These are phyloP conservation scores for Watsonalla cultraria DNA, from an alignment of 2,888 invertebrate species.

Conservation along the genomic window DNA sequence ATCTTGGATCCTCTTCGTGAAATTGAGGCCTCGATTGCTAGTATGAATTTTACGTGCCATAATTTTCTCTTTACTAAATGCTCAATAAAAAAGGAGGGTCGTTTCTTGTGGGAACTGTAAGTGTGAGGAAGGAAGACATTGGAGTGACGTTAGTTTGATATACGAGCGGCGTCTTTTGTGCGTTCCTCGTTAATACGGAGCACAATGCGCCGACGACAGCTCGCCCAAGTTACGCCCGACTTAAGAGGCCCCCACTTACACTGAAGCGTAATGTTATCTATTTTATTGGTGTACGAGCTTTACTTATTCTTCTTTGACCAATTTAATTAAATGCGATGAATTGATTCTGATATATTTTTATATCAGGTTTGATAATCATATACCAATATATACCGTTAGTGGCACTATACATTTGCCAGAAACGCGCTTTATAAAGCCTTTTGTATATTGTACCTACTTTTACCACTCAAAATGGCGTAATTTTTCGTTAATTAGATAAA, in stretches of 20 bases:
- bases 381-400: too few species aligned
- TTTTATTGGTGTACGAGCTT: too few species aligned
- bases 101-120: slow-evolving; percentile 62
- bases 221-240: slow-evolving; percentile 58
- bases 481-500: too few species aligned
- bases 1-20: slow-evolving; percentile 18
- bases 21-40: slow-evolving; percentile 25
- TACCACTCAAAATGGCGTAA: too few species aligned
- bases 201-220: slow-evolving; percentile 66
- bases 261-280: slow-evolving; percentile 23
- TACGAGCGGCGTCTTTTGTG: slow-evolving; percentile 73
- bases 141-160: slow-evolving; percentile 77
- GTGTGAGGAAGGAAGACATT: slow-evolving; percentile 74
- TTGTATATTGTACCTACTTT: too few species aligned
- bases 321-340: too few species aligned
- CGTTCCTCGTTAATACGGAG: slow-evolving; percentile 68
- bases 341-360: too few species aligned
- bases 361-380: too few species aligned
- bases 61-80: slow-evolving; percentile 61
- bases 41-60: slow-evolving; percentile 59
- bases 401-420: too few species aligned
- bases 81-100: slow-evolving; percentile 68
- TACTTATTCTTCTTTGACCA: too few species aligned
- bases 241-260: slow-evolving; percentile 50
- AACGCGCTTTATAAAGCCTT: too few species aligned